These are phyloP conservation scores for Gnathonemus echidnorhynchus DNA, from an alignment of 2,113 vertebrate genomes.

Conservation along the genomic window DNA sequence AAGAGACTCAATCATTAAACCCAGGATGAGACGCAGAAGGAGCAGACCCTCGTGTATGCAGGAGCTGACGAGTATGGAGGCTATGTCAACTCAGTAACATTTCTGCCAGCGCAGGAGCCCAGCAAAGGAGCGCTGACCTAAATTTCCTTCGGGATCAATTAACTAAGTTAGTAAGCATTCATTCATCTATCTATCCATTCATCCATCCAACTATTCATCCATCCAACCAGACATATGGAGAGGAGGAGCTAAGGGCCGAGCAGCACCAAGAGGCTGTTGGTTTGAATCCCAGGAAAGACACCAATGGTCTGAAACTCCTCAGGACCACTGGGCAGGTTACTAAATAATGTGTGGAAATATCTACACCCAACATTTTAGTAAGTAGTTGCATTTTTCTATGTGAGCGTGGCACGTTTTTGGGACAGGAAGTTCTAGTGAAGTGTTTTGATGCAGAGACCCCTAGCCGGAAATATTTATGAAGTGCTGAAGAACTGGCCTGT, in stretches of 20 bases:
- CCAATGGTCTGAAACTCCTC: background rate
- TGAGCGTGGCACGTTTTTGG: background rate
- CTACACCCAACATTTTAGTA: background rate
- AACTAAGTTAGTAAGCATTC: background rate
- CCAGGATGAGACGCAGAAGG: background rate
- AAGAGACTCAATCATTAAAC: slow-evolving; percentile 48
- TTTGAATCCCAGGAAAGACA: background rate
- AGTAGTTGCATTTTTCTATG: background rate
- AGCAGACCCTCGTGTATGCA: background rate
- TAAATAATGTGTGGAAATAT: background rate
- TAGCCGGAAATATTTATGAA: background rate
- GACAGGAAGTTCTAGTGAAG: background rate
- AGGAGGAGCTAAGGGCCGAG: background rate
- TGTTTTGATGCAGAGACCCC: background rate
- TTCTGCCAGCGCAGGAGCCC: background rate
- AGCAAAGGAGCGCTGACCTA: background rate
- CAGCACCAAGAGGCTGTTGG: background rate
- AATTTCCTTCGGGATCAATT: background rate
- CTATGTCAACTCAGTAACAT: background rate
- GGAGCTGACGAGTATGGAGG: background rate
- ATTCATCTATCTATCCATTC: background rate
- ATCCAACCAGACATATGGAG: background rate
- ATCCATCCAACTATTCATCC: background rate
- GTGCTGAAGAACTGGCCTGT: background rate
- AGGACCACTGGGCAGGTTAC: background rate